Percentiles rank a stretch among this genome's conserved stretches.
Evolutionary conservation across 2,797 vertebrate genomes (phyloP).

Genomic region (Fratercula arctica): DNA sequence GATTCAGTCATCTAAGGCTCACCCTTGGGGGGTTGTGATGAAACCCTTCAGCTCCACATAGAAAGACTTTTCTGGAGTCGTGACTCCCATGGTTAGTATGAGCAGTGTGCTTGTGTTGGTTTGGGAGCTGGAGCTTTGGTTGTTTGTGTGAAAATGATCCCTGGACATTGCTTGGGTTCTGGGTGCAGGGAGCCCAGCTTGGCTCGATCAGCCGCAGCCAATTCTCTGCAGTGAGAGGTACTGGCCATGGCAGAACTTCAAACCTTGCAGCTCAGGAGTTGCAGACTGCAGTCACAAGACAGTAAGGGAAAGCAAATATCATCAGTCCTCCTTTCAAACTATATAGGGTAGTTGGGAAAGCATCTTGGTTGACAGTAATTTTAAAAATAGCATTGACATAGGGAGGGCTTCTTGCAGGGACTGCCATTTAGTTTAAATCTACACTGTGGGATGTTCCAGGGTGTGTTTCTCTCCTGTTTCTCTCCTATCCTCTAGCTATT

Average conservation of each 20-base stretch:
- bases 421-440: neutral
- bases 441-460: neutral
- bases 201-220: neutral
- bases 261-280: neutral
- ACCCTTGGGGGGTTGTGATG: neutral
- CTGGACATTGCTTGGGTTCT: fast-evolving
- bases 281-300: neutral
- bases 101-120: neutral
- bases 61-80: neutral
- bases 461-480: neutral
- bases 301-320: neutral
- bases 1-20: neutral
- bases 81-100: neutral
- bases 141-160: neutral
- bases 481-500: neutral
- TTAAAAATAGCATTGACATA: neutral
- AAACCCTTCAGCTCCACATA: fast-evolving
- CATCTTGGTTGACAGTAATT: neutral
- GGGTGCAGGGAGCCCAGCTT: neutral
- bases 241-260: fast-evolving
- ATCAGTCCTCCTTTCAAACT: neutral
- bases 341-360: neutral
- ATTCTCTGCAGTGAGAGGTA: neutral
- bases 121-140: neutral
- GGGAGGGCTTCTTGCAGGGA: neutral